Base-by-base conservation (phyloP, 2,797 vertebrate genomes). In the Enteromius argenteus region DNA sequence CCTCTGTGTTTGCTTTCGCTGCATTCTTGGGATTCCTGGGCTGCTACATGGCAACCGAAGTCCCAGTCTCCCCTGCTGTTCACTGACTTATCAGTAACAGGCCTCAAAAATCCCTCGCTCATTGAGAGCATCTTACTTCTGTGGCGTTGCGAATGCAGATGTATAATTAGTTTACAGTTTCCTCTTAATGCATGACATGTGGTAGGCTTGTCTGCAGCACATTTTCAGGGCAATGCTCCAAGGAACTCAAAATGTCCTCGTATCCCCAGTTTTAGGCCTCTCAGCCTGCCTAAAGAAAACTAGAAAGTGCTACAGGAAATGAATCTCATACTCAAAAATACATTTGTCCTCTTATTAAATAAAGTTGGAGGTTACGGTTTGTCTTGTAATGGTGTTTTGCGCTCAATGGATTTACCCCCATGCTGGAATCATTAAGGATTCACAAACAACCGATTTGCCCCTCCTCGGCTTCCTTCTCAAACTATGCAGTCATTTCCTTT, bases 1-100 rank as follows among this genome's bases (percentile, higher is more conserved):
- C 86, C 86, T 93, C 92, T 92, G 89, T 94, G 93, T 96, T 95
- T 96, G 94, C 91, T 93, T 94, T 94, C 84, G 90, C 92, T 88
- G 88, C 92, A 96, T 96, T 95, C 93, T 88, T 92, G 44, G 84
- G 87, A 96, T 96, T 92, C 94, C 94, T 90, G 83, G 79, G 80
- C 84, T 90, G 88, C 91, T 69, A 82, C 86, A 85, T 84, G 84
- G 87, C 88, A 89, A 88, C 90, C 72, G 10, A 68, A 85, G 75
- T 81, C 39, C 75, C 44, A 37, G 58, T 66, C 81, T 79, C 68
- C 90, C 88, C 87, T 84, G 39, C 84, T 88, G 30, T 60, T 84
- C 83, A 14, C 39, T 83, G 71, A 35, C 84, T 88, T 92, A 91
- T 91, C 87, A 87, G 87, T 87, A 87, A 85, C 90, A 89, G 86